A percentile compares a stretch with the other conserved stretches of the same genome.
These are phyloP conservation scores for Virgularia gustaviana DNA, from an alignment of 92 coral and sea anemone genomes.

Conservation along the genomic window DNA sequence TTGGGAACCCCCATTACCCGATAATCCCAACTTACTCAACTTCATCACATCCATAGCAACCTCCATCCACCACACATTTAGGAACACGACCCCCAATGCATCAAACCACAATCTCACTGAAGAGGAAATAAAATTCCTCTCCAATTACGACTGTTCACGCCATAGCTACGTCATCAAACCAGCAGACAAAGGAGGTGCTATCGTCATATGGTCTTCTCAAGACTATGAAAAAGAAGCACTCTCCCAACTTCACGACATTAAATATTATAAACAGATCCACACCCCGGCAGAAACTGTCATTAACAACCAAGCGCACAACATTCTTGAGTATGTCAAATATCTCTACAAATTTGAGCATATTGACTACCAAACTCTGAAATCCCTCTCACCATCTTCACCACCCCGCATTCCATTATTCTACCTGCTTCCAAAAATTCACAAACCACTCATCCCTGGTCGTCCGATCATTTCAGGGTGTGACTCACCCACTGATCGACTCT, in stretches of 20 bases:
- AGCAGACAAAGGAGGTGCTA: constrained; percentile 24
- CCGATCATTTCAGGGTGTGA: constrained; percentile 48
- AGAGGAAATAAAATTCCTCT: neutral
- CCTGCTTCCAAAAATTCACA: constrained; percentile 45
- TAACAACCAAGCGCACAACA: neutral
- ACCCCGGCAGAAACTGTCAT: neutral
- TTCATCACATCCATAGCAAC: neutral
- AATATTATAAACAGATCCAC: constrained; percentile 4
- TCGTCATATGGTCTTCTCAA: constrained; percentile 9
- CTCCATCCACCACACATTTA: neutral
- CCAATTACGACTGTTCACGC: neutral
- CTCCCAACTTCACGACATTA: neutral
- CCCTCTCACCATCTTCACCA: constrained; percentile 8
- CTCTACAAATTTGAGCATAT: neutral
- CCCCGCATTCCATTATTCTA: constrained; percentile 28
- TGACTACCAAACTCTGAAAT: constrained; percentile 12
- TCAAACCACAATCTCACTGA: neutral
- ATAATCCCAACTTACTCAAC: neutral
- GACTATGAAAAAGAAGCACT: constrained; percentile 7
- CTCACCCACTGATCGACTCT: constrained; percentile 44
- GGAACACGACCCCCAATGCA: neutral
- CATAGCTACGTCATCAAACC: constrained; percentile 10
- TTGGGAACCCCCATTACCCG: constrained; percentile 3
- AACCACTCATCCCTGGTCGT: constrained; percentile 36
- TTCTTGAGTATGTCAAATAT: neutral